Evolutionary conservation across 2,888 invertebrate genomes (phyloP).

Genomic region (Phortica okadai): DNA sequence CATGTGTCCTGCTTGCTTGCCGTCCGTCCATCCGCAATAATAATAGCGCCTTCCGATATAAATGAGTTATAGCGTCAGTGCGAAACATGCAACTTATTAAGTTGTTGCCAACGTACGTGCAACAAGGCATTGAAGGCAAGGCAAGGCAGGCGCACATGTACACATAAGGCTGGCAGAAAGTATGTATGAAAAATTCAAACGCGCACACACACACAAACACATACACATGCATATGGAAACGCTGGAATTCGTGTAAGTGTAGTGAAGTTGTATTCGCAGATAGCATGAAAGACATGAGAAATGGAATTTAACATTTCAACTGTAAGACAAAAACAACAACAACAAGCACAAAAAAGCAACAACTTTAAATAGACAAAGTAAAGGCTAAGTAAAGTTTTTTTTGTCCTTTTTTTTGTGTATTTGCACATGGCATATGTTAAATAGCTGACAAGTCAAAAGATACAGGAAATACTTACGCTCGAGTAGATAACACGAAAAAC

Average conservation of each 20-base stretch:
- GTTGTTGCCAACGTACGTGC: conserved; percentile 32
- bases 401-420: too few species aligned
- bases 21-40: conserved; percentile 13
- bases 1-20: not conserved
- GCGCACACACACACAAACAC: too few species aligned
- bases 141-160: not conserved
- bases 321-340: not conserved
- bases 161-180: too few species aligned
- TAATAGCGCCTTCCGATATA: conserved; percentile 31
- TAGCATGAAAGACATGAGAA: conserved; percentile 10
- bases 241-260: not conserved
- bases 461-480: conserved; percentile 21
- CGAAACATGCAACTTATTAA: conserved; percentile 36
- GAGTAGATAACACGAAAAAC: not conserved
- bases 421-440: not conserved
- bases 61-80: conserved; percentile 35
- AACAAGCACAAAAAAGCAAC: too few species aligned
- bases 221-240: not conserved
- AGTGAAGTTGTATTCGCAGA: not conserved
- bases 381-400: too few species aligned
- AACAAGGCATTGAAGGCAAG: conserved; percentile 22
- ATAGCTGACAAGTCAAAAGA: not conserved
- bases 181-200: too few species aligned
- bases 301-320: conserved; percentile 11
- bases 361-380: too few species aligned